These are phyloP conservation scores for Talpa occidentalis DNA, from an alignment of 2,113 vertebrate genomes.

Conservation along the genomic window DNA sequence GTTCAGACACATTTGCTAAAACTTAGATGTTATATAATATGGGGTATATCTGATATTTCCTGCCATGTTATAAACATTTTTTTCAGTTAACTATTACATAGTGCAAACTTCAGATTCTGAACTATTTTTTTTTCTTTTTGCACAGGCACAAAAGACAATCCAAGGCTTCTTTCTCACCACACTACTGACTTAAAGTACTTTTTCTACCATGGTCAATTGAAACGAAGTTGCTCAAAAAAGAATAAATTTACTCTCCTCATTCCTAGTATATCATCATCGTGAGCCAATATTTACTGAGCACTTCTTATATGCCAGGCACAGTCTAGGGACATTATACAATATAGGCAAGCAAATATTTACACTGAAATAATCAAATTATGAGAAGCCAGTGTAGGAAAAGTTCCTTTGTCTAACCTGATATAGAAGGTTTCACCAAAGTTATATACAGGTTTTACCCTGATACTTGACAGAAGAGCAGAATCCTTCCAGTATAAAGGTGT, in stretches of 20 bases:
- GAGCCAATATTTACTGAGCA: conserved; percentile 26
- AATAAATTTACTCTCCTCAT: neutral
- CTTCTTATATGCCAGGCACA: neutral
- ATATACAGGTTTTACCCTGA: neutral
- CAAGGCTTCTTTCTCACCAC: conserved; percentile 28
- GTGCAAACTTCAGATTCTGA: neutral
- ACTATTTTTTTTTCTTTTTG: neutral
- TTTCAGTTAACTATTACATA: neutral
- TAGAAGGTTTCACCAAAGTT: neutral
- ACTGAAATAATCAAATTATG: neutral
- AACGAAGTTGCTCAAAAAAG: conserved; percentile 32
- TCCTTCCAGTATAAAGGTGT: neutral
- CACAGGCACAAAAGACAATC: neutral
- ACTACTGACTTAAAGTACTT: no score
- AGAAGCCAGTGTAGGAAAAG: neutral
- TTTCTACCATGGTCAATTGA: neutral
- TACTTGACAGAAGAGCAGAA: conserved; percentile 21
- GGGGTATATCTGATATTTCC: neutral
- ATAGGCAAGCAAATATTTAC: neutral
- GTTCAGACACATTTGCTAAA: neutral
- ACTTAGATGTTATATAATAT: neutral
- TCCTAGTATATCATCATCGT: neutral
- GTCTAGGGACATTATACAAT: neutral
- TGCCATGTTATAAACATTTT: conserved; percentile 9
- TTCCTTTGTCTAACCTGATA: neutral